Conservation (phyloP, 2,888 invertebrate genomes). For the Apamea epomidion region DNA sequence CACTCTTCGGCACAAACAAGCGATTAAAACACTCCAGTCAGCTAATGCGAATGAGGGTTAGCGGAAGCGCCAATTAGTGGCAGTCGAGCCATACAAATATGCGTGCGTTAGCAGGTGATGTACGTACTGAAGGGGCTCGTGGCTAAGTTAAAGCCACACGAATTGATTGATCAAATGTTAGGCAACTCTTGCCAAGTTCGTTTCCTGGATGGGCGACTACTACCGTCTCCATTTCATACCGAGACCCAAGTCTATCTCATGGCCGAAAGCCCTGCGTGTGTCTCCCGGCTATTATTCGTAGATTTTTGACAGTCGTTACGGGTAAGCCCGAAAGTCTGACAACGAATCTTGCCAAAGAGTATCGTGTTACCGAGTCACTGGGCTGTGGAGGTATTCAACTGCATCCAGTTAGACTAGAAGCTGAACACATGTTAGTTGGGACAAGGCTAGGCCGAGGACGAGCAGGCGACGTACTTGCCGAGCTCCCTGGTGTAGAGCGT, state of each 20-base stretch:
- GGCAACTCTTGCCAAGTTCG: background rate
- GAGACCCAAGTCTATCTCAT: background rate
- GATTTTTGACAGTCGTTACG: background rate
- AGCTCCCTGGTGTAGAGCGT: constrained; percentile 93
- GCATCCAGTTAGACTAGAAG: background rate
- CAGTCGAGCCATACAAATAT: background rate
- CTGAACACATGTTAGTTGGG: background rate
- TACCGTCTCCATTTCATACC: background rate
- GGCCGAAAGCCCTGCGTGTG: background rate
- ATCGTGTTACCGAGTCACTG: background rate
- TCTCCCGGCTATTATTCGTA: no score
- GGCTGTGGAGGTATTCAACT: background rate
- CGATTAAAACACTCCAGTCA: background rate
- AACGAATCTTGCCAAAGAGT: background rate
- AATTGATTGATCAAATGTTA: background rate
- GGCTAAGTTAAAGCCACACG: background rate
- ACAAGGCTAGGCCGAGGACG: background rate
- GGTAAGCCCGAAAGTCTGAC: background rate
- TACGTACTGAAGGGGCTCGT: background rate
- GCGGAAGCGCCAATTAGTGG: background rate
- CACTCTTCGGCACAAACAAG: constrained; percentile 66
- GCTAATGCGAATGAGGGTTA: background rate
- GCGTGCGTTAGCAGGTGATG: background rate
- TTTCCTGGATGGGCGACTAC: background rate
- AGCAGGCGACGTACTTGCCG: constrained; percentile 86